These are phyloP conservation scores for Lycocerus yunnanus DNA, from an alignment of 2,888 invertebrate genomes.

Conservation along the genomic window DNA sequence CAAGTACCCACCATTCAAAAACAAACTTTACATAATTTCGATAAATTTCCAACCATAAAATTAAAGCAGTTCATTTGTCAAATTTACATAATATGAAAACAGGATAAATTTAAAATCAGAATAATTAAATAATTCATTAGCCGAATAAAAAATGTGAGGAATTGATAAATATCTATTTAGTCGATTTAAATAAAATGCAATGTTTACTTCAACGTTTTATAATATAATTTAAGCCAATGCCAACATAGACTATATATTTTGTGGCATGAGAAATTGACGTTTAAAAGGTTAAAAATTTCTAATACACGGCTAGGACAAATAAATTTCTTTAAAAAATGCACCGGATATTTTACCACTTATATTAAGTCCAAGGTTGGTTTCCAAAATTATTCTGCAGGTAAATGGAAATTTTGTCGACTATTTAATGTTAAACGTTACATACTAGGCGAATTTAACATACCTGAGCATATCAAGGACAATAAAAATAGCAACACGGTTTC, in stretches of 20 bases:
- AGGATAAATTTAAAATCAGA: neutral
- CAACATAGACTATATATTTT: neutral
- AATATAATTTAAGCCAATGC: neutral
- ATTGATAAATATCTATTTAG: neutral
- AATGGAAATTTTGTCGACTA: neutral
- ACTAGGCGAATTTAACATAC: neutral
- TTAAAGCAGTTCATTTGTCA: neutral
- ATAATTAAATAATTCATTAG: neutral
- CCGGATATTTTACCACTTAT: constrained; percentile 17
- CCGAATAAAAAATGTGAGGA: neutral
- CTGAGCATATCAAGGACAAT: neutral
- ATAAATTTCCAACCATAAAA: neutral
- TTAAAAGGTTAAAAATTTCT: neutral
- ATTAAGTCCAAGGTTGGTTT: constrained; percentile 8
- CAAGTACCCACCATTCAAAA: constrained; percentile 1
- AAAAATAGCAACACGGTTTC: neutral
- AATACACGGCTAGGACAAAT: neutral
- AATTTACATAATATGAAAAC: neutral
- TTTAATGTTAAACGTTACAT: neutral
- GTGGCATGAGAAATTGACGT: neutral
- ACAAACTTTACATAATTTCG: neutral
- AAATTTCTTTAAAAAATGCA: neutral
- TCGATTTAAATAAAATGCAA: neutral
- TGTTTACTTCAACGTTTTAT: neutral
- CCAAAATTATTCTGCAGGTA: neutral